A percentile compares a stretch with the other conserved stretches of the same genome.
These are phyloP conservation scores for Rhabdophis nuchalis DNA, from an alignment of 2,797 vertebrate species.

Conservation along the genomic window DNA sequence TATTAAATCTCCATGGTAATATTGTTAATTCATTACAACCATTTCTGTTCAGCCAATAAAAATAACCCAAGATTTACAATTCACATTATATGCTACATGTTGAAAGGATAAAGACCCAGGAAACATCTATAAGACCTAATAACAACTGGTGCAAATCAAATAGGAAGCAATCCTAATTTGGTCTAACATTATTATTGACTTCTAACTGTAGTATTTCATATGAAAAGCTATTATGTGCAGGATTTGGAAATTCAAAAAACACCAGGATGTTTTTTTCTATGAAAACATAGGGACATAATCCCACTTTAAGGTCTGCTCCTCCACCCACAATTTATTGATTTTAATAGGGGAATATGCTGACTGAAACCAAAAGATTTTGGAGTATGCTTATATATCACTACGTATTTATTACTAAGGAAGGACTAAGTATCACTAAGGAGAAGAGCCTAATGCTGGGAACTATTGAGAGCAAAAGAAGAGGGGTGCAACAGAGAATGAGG, in stretches of 20 bases:
- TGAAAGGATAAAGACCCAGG: background rate
- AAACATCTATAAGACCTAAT: background rate
- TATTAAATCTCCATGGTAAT: background rate
- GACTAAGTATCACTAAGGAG: no score
- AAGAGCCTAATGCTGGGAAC: no score
- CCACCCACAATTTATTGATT: background rate
- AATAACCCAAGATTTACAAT: background rate
- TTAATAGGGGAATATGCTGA: background rate
- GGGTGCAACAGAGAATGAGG: no score
- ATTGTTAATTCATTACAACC: constrained; percentile 20
- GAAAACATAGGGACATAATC: background rate
- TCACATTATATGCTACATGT: background rate
- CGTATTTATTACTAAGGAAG: no score
- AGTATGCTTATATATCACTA: background rate
- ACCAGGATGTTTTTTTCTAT: background rate
- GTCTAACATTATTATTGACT: background rate
- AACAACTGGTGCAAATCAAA: background rate
- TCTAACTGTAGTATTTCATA: background rate
- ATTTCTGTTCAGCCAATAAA: background rate
- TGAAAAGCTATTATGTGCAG: background rate
- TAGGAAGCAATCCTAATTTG: background rate
- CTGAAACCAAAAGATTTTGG: background rate
- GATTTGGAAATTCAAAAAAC: background rate
- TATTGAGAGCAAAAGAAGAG: no score
- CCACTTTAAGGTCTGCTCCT: background rate